A percentile compares a stretch with the other conserved stretches of the same genome.
Evolutionary conservation across 2,888 invertebrate genomes (phyloP).

Genomic region (Agrochola macilenta): DNA sequence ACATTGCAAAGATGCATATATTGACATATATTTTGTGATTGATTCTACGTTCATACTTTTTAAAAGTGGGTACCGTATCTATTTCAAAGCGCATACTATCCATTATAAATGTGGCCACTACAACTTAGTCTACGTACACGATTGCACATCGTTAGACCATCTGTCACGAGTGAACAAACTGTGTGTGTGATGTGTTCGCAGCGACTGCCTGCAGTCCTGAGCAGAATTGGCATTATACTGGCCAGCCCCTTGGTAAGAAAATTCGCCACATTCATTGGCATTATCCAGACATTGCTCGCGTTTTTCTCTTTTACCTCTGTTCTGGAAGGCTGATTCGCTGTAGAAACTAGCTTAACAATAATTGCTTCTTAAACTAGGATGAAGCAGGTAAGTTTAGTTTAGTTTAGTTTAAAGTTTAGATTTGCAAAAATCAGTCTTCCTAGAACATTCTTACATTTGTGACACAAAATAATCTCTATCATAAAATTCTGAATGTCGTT

Average conservation of each 20-base stretch:
- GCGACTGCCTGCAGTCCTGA: constrained; percentile 98
- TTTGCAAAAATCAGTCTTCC: constrained; percentile 41
- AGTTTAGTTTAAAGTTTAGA: constrained; percentile 27
- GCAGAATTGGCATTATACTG: constrained; percentile 98
- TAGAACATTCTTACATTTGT: constrained; percentile 18
- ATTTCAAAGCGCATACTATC: constrained; percentile 55
- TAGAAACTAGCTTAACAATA: constrained; percentile 15
- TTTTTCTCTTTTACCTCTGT: constrained; percentile 77
- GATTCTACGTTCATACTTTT: constrained; percentile 31
- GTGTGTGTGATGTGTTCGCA: constrained; percentile 94
- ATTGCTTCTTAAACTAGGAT: constrained; percentile 1
- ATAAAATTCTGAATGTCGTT: constrained; percentile 1
- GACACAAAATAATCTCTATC: neutral
- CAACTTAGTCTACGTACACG: constrained; percentile 88
- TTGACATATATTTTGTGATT: constrained; percentile 46
- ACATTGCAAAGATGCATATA: constrained; percentile 87
- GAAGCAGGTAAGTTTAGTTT: constrained; percentile 49
- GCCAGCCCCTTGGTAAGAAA: constrained; percentile 98
- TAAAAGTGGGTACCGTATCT: constrained; percentile 42
- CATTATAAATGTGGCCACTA: constrained; percentile 81
- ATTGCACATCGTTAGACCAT: constrained; percentile 87
- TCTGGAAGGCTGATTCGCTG: constrained; percentile 42
- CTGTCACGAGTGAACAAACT: constrained; percentile 89
- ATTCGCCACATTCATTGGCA: constrained; percentile 89
- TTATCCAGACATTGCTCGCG: constrained; percentile 84